phyloP scores from a whole-genome alignment of 1,140 invertebrate species.

The Cataglyphis hispanica region DNA sequence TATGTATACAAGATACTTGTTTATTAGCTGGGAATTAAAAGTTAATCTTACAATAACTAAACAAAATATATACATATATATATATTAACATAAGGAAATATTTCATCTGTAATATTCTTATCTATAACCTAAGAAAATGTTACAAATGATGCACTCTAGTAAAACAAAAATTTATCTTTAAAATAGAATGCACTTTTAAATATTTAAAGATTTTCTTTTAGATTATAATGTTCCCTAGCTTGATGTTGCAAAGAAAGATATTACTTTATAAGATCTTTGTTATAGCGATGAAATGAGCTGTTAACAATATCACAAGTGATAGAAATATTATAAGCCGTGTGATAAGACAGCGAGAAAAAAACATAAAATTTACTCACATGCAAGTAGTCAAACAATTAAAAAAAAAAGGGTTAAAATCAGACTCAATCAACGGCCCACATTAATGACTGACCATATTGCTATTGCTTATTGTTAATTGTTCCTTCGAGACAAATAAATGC shows the following conservation, averaged over 20 bases:
- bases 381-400: neutral
- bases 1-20: neutral
- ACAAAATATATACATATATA: no score
- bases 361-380: conserved; percentile 54
- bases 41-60: neutral
- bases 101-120: neutral
- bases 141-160: neutral
- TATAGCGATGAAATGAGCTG: neutral
- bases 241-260: neutral
- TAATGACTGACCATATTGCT: conserved; percentile 47
- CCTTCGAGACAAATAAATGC: neutral
- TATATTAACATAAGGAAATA: neutral
- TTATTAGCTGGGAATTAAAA: neutral
- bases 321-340: neutral
- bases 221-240: neutral
- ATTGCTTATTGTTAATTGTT: conserved; percentile 15
- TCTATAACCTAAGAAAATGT: no score
- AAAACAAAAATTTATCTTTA: neutral
- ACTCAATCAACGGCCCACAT: neutral
- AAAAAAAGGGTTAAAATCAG: conserved; percentile 2
- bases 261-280: neutral
- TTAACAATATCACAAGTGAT: neutral
- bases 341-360: neutral
- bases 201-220: neutral
- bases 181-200: neutral